Base-by-base conservation (phyloP, 2,888 invertebrate species). In the Dasypolia templi region DNA sequence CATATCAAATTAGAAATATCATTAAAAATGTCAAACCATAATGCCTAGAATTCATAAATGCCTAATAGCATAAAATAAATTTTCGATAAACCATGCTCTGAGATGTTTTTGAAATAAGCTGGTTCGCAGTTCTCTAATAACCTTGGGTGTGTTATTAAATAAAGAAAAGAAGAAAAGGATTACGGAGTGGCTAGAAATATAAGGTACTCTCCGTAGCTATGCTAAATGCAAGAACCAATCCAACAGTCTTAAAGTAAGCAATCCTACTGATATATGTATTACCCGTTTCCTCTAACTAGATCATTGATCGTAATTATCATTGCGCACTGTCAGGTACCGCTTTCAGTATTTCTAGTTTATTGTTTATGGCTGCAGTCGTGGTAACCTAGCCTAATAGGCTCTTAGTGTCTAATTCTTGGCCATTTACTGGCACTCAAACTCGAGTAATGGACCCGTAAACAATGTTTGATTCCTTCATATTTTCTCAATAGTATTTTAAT, bases 271-370 rank as follows among this genome's bases (percentile, higher is more conserved):
- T 84, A 65, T n/a, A n/a, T n/a, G n/a, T 82, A 78, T 64, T 42
- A 64, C 29, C 12, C 9, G 7, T 61, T 71, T 73, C 44, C 74
- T 69, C 61, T 61, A 76, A 77, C 65, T 71, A 69, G 66, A 73
- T 69, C 46, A 61, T 70, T 82, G 67, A 56, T 81, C 68, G 78
- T 75, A 71, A 63, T 72, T 51, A 85, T 84, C 62, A 74, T 74
- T 72, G 65, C 65, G 49, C 42, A 58, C 63, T 77, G 82, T 74
- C 82, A 72, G 56, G 58, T 85, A 70, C 78, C 59, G 78, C 79
- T 81, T 76, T 76, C 61, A 72, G 66, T 81, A 63, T 69, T 70
- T 62, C 70, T 81, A 59, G 29, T 72, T 63, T 74, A 77, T 66
- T 56, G 39, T 77, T 74, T 77, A 77, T 58, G 63, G 22, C 35